phyloP scores from a whole-genome alignment of 2,113 vertebrate genomes.

The Cyanoramphus novaezelandiae region DNA sequence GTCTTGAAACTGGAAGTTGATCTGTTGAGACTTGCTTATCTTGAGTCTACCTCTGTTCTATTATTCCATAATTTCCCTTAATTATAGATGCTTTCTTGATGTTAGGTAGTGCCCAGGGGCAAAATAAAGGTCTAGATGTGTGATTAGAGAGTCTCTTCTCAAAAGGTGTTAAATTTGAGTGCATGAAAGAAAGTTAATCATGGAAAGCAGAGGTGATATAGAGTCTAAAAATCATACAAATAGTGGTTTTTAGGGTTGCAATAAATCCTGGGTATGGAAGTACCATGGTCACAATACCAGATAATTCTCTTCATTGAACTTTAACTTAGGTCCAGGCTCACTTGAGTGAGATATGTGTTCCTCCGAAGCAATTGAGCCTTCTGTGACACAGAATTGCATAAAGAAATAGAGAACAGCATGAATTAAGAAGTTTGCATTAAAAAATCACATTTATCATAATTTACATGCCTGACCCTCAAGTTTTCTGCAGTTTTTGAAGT shows the following conservation, averaged over 20 bases:
- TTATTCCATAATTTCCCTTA: not conserved
- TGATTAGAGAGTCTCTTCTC: not conserved
- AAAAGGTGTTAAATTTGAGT: not conserved
- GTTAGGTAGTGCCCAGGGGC: not conserved
- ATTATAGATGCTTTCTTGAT: not conserved
- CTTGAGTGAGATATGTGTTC: not conserved
- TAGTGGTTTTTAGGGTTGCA: not conserved
- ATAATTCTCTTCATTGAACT: not conserved
- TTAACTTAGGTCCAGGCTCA: not conserved
- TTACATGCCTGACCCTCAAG: not conserved
- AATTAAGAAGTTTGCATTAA: not conserved
- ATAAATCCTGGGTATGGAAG: not conserved
- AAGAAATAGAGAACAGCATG: not conserved
- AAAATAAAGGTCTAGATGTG: not conserved
- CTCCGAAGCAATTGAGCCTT: not conserved
- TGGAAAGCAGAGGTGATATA: not conserved
- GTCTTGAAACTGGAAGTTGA: not conserved
- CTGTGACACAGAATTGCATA: not conserved
- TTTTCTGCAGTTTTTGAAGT: not conserved
- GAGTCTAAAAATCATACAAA: not conserved
- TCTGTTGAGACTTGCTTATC: not conserved
- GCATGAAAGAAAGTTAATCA: not conserved
- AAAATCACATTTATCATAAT: rapidly evolving
- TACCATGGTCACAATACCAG: rapidly evolving
- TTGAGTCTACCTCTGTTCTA: not conserved